These are phyloP conservation scores for Drosophila gaucha DNA, from an alignment of 2,888 invertebrate species.

Conservation along the genomic window DNA sequence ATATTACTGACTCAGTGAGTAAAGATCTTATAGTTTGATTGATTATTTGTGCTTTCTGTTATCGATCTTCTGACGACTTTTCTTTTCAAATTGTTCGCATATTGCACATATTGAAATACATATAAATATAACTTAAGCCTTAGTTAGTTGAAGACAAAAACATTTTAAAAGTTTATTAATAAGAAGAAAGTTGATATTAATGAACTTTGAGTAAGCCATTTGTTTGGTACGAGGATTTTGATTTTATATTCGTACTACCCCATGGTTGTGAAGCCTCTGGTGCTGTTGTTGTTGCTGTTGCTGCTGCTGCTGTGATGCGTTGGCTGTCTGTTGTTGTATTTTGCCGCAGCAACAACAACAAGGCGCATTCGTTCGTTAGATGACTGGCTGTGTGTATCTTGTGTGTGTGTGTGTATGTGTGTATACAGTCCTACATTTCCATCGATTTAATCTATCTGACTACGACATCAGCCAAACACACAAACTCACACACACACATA, in stretches of 20 bases:
- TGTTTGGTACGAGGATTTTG: too few species aligned
- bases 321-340: constrained; percentile 74
- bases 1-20: too few species aligned
- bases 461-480: constrained; percentile 77
- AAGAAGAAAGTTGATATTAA: neutral
- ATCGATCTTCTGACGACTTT: too few species aligned
- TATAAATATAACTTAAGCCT: too few species aligned
- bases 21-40: too few species aligned
- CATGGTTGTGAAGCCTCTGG: constrained; percentile 40
- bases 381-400: constrained; percentile 59
- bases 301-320: constrained; percentile 71
- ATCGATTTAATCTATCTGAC: constrained; percentile 82
- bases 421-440: constrained; percentile 81
- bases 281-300: constrained; percentile 33
- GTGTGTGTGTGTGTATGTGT: constrained; percentile 35
- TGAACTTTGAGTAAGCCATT: too few species aligned
- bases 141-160: too few species aligned
- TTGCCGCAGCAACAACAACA: constrained; percentile 72
- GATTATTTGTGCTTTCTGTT: too few species aligned
- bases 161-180: too few species aligned
- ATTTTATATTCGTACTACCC: constrained; percentile 10
- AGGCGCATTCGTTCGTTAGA: constrained; percentile 73
- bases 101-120: too few species aligned
- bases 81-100: too few species aligned
- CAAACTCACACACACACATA: constrained; percentile 22